Conservation (phyloP, 2,797 vertebrate species). For the Characodon lateralis region DNA sequence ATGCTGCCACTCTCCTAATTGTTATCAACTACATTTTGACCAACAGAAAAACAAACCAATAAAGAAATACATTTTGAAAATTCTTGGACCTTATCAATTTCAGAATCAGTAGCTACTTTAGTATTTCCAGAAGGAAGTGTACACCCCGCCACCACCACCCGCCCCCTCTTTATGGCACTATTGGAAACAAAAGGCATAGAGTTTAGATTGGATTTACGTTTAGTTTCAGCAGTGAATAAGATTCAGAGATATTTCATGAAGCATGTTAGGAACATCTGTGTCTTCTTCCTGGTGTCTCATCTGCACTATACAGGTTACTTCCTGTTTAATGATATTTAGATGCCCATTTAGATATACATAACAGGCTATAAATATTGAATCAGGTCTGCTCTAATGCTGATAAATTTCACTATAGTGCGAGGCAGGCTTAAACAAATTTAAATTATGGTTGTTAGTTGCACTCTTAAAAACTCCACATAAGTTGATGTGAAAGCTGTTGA, state of each 20-base stretch:
- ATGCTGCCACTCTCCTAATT: not conserved
- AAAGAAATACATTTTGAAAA: not conserved
- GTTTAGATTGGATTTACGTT: conserved; percentile 33
- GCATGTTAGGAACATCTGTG: conserved; percentile 14
- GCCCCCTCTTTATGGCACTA: not conserved
- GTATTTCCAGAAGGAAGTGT: not conserved
- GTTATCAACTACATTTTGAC: not conserved
- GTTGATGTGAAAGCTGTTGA: not conserved
- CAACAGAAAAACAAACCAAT: not conserved
- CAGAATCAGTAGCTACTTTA: not conserved
- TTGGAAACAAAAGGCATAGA: not conserved
- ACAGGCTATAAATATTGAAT: conserved; percentile 56
- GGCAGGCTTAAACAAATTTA: conserved; percentile 21
- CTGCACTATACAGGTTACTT: conserved; percentile 48
- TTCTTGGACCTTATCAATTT: not conserved
- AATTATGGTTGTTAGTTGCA: conserved; percentile 8
- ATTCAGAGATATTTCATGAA: conserved; percentile 37
- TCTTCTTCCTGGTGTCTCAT: conserved; percentile 9
- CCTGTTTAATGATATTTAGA: conserved; percentile 66
- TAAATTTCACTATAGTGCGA: conserved; percentile 7
- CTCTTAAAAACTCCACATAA: conserved; percentile 1
- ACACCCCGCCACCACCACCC: no score
- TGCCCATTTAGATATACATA: conserved; percentile 60
- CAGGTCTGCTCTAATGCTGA: conserved; percentile 24
- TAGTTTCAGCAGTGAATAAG: conserved; percentile 27